These are phyloP conservation scores for Brachyopa scutellaris DNA, from an alignment of 2,888 invertebrate genomes.

Conservation along the genomic window DNA sequence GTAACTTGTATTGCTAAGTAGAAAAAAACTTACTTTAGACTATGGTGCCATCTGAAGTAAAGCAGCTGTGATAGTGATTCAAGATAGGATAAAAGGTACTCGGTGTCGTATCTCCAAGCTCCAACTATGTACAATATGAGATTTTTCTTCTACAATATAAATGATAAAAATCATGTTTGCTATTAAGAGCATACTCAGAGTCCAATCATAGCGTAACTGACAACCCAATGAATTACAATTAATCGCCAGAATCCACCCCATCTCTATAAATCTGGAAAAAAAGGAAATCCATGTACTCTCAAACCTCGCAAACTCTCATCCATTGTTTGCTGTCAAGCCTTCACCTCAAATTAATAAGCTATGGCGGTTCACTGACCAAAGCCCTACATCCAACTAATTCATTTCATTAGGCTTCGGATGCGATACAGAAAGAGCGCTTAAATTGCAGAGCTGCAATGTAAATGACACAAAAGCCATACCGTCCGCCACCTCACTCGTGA, in stretches of 20 bases:
- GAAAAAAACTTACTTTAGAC: no score
- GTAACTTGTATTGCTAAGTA: no score
- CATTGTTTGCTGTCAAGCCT: constrained; percentile 65
- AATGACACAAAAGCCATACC: constrained; percentile 35
- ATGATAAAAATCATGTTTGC: no score
- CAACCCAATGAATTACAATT: constrained; percentile 63
- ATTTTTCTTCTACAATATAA: no score
- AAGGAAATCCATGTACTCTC: constrained; percentile 2
- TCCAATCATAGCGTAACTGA: no score
- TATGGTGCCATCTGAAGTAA: no score
- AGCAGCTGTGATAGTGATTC: no score
- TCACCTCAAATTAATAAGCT: constrained; percentile 72
- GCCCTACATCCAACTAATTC: constrained; percentile 68
- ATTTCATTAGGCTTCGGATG: constrained; percentile 69
- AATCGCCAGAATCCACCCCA: constrained; percentile 51
- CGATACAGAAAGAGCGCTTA: constrained; percentile 47
- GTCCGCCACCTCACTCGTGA: constrained; percentile 24
- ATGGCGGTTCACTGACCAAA: constrained; percentile 71
- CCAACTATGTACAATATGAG: no score
- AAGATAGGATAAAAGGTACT: no score
- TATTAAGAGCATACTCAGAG: neutral
- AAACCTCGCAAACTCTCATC: constrained; percentile 27
- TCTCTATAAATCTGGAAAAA: neutral
- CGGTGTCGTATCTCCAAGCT: no score
- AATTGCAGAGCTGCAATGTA: constrained; percentile 43